Evolutionary conservation across 2,888 invertebrate species (phyloP).

Genomic region (Napeogenes inachia): DNA sequence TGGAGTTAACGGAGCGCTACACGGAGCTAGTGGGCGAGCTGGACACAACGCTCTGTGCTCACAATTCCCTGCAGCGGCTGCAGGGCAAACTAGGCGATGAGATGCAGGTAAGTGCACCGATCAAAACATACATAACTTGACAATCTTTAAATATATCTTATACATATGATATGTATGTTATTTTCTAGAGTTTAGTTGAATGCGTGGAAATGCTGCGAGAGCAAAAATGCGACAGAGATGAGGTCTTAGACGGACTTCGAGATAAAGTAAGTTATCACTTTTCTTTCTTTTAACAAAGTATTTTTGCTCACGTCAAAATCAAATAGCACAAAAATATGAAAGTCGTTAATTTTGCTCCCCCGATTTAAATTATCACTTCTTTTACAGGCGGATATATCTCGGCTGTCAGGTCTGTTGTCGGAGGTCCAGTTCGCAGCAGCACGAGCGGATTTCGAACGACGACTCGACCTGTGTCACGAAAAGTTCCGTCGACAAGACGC

Average conservation of each 20-base stretch:
- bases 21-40: slow-evolving; percentile 43
- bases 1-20: slow-evolving; percentile 54
- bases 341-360: not conserved
- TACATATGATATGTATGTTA: not conserved
- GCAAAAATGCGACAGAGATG: slow-evolving; percentile 63
- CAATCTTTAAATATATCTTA: too few species aligned
- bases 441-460: slow-evolving; percentile 42
- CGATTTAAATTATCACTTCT: not conserved
- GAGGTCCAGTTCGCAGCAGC: slow-evolving; percentile 42
- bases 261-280: slow-evolving; percentile 50
- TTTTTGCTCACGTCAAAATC: too few species aligned
- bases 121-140: too few species aligned
- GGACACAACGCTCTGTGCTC: slow-evolving; percentile 42
- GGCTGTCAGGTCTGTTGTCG: slow-evolving; percentile 49
- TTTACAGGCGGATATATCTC: slow-evolving; percentile 49
- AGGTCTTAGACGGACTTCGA: slow-evolving; percentile 56
- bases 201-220: slow-evolving; percentile 59
- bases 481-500: slow-evolving; percentile 55
- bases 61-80: slow-evolving; percentile 38
- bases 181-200: slow-evolving; percentile 47
- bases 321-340: not conserved
- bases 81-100: slow-evolving; percentile 49
- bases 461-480: slow-evolving; percentile 49
- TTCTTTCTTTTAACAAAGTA: not conserved
- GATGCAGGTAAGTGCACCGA: slow-evolving; percentile 39